A percentile compares a stretch with the other conserved stretches of the same genome.
Evolutionary conservation across 2,797 vertebrate genomes (phyloP).

Genomic region (Epinephelus malabaricus): DNA sequence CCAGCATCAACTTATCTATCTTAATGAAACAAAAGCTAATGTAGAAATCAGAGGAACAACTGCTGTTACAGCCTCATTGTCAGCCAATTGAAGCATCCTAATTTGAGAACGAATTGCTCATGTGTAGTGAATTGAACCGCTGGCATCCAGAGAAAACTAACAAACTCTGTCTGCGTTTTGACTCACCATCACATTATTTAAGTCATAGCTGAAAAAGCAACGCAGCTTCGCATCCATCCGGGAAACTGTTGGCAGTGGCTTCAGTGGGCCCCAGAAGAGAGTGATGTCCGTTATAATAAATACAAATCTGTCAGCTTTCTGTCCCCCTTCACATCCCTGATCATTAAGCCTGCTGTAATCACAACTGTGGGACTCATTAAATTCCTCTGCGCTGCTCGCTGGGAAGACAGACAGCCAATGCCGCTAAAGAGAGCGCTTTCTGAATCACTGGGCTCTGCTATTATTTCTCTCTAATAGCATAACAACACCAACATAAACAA

Average conservation of each 20-base stretch:
- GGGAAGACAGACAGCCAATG: slow-evolving; percentile 72
- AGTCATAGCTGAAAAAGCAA: slow-evolving; percentile 55
- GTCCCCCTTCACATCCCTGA: slow-evolving; percentile 72
- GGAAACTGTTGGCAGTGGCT: slow-evolving; percentile 55
- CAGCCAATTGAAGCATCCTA: slow-evolving; percentile 38
- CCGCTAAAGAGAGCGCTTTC: slow-evolving; percentile 75
- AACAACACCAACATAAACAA: slow-evolving; percentile 73
- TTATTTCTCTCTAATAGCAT: slow-evolving; percentile 77
- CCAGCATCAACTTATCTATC: slow-evolving; percentile 6
- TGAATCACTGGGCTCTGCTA: slow-evolving; percentile 80
- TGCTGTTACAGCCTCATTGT: slow-evolving; percentile 40
- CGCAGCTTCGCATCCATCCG: slow-evolving; percentile 44
- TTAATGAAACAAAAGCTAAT: slow-evolving; percentile 29
- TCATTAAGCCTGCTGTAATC: slow-evolving; percentile 80
- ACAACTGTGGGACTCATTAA: slow-evolving; percentile 84
- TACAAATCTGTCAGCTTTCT: slow-evolving; percentile 78
- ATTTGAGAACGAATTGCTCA: slow-evolving; percentile 35
- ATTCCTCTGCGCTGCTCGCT: slow-evolving; percentile 65
- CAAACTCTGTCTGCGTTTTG: slow-evolving; percentile 32
- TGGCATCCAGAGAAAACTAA: slow-evolving; percentile 42
- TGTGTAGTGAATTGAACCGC: slow-evolving; percentile 35
- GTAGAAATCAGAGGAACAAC: slow-evolving; percentile 32
- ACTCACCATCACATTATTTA: slow-evolving; percentile 49
- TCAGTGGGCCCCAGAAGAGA: slow-evolving; percentile 58
- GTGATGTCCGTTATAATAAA: slow-evolving; percentile 76